Evolutionary conservation across 2,888 invertebrate genomes (phyloP), one percentile per base, ranked within the genome.

Genomic region (Rhorus exstirpatorius): DNA sequence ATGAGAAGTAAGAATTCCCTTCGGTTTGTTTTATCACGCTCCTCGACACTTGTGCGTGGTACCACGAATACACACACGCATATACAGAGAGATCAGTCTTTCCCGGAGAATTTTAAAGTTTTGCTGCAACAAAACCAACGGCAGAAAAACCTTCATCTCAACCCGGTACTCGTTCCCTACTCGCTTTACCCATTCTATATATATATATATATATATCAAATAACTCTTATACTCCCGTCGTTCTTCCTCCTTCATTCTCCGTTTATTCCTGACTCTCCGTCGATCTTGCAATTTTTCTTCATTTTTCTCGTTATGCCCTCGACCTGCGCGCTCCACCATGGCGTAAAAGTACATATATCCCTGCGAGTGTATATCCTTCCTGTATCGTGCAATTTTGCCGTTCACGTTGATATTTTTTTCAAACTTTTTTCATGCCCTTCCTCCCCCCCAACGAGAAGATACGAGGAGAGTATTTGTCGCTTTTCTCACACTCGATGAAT

Each of bases 1-100:
- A 49, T 65, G 79, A 75, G 82, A 21, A 71, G 82, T 44, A 65
- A 82, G 79, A 71, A 82, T 58, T 74, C 71, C 74, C 79, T 75
- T 79, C 58, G 58, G 79, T 71, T 82, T 79, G 79, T 82, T 82
- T 79, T 82, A 82, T 82, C 79, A 75, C 79, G 58, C 55, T 71
- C 51, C 79, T 49, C 68, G 44, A 19, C 17, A 55, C 75, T 61
- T 55, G 46, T 55, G 49, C 63, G 46, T 55, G 49, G 61, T 75
- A 35, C 24, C 44, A 38, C 41, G 12, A 26, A 17, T 31, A 19
- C 49, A 35, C 65, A 24, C 58, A 55, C 41, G 38, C 38, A 17
- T n/a, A 70, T 12, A 26, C 8, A 38, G 14, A 74, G 35, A n/a
- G 41, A n/a, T 19, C 49, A 68, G 17, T 72, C 80, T 77, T 71